Percentiles rank a stretch among this genome's conserved stretches.
Evolutionary conservation across 64 coral and sea anemone species (phyloP).

Genomic region (Pocillopora verrucosa): DNA sequence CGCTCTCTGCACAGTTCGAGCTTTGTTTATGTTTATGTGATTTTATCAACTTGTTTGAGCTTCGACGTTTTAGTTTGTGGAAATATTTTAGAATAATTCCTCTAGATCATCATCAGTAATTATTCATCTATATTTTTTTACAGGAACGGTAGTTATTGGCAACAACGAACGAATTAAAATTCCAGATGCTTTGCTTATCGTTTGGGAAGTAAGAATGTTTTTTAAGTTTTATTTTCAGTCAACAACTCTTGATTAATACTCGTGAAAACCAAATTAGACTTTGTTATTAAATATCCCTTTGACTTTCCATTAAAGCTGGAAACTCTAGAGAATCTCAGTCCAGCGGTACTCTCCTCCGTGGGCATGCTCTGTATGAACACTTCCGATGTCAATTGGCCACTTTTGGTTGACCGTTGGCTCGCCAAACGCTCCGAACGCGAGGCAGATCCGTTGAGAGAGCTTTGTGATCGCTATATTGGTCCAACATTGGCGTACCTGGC

Average conservation of each 20-base stretch:
- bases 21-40: no score
- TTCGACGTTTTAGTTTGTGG: no score
- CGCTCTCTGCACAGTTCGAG: no score
- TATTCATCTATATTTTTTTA: not conserved
- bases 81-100: no score
- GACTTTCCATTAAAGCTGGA: conserved; percentile 62
- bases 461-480: conserved; percentile 90
- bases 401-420: conserved; percentile 92
- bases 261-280: not conserved
- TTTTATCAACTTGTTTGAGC: no score
- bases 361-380: conserved; percentile 80
- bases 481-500: conserved; percentile 84
- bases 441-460: conserved; percentile 66
- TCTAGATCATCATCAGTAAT: not conserved
- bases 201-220: conserved; percentile 87
- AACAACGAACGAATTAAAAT: conserved; percentile 87
- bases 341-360: conserved; percentile 76
- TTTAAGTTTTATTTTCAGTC: not conserved
- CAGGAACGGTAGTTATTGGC: conserved; percentile 86
- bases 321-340: conserved; percentile 77
- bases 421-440: conserved; percentile 79
- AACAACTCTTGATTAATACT: not conserved
- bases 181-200: conserved; percentile 72
- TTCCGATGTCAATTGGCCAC: conserved; percentile 90
- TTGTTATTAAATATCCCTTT: not conserved